Evolutionary conservation across 2,113 vertebrate species (phyloP).

Genomic region (Rhinopomastus cyanomelas): DNA sequence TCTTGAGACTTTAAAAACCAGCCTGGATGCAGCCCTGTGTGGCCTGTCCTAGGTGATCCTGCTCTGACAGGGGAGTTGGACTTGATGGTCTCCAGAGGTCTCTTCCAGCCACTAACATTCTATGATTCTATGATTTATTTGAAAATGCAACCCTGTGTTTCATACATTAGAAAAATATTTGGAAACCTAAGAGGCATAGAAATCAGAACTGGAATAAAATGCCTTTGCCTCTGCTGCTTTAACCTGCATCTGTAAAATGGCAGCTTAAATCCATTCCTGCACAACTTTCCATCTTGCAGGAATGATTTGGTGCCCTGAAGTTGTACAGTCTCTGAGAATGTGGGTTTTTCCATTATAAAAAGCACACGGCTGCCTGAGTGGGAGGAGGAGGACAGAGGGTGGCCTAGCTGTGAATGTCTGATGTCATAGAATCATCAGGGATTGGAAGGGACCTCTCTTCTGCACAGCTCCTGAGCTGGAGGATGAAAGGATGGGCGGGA

Average conservation of each 20-base stretch:
- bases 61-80: too few species aligned
- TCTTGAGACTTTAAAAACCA: too few species aligned
- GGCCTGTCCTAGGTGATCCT: too few species aligned
- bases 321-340: not conserved
- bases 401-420: not conserved
- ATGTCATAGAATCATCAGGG: too few species aligned
- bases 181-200: not conserved
- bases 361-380: not conserved
- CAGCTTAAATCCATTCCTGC: not conserved
- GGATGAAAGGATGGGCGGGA: not conserved
- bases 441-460: too few species aligned
- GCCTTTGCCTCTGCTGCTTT: not conserved
- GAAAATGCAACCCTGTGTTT: not conserved
- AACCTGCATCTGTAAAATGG: not conserved
- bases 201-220: not conserved
- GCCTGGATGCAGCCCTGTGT: too few species aligned
- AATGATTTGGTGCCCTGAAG: not conserved
- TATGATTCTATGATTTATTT: not conserved
- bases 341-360: not conserved
- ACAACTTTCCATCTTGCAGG: not conserved
- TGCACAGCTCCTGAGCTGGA: accelerated
- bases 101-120: too few species aligned
- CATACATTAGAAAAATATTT: not conserved
- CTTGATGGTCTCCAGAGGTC: too few species aligned
- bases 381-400: not conserved